These are phyloP conservation scores for Trigoniulus corallinus DNA, from an alignment of 1,140 invertebrate species.

Conservation along the genomic window DNA sequence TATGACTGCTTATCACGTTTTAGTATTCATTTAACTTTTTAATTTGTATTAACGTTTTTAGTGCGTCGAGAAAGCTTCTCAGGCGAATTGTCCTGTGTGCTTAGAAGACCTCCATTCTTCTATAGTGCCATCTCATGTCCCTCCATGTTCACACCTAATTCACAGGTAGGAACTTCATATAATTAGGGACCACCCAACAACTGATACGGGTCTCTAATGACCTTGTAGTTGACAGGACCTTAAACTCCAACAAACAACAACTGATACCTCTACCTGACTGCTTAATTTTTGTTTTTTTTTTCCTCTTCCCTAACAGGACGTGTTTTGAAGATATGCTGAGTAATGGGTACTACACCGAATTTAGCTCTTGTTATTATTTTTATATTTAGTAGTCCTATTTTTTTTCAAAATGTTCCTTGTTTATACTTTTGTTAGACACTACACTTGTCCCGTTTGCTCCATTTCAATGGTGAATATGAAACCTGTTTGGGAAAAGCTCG, in stretches of 20 bases:
- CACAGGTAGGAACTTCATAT: constrained; percentile 43
- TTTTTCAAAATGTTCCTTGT: not conserved
- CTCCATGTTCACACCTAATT: constrained; percentile 64
- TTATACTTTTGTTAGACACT: constrained; percentile 29
- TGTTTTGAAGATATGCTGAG: constrained; percentile 60
- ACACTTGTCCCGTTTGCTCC: constrained; percentile 71
- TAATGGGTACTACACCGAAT: constrained; percentile 39
- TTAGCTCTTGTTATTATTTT: no score
- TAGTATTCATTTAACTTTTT: constrained; percentile 1
- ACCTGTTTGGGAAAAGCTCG: constrained; percentile 57
- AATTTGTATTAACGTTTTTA: constrained; percentile 24
- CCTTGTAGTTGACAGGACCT: no score
- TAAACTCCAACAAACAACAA: no score
- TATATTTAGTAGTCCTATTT: not conserved
- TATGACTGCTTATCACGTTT: no score
- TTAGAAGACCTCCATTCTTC: constrained; percentile 77
- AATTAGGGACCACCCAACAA: no score
- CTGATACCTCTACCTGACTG: no score
- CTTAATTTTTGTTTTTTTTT: constrained; percentile 3
- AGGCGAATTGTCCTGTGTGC: constrained; percentile 70
- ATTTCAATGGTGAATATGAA: constrained; percentile 70
- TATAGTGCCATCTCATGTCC: constrained; percentile 66
- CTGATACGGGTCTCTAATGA: no score
- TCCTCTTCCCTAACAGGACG: constrained; percentile 20
- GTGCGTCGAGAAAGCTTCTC: constrained; percentile 74